Evolutionary conservation across 2,888 invertebrate genomes (phyloP), one percentile per base, ranked within the genome.

Genomic region (Chorisops tibialis): DNA sequence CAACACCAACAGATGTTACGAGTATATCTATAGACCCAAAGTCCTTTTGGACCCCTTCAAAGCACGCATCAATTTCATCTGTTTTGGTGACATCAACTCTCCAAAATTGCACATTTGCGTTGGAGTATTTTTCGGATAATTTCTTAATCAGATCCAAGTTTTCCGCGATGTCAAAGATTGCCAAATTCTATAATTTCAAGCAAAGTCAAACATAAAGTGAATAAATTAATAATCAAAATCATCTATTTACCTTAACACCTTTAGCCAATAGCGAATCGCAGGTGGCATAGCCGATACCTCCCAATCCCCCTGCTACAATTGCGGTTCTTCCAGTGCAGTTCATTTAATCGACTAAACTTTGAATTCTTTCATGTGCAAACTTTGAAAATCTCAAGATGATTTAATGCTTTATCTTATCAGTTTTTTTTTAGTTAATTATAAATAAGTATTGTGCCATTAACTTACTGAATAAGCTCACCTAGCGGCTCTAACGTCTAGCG

Each of bases 161-260:
- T 66, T 76, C 74, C 72, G 74, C 68, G 59, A 73, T 71, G 48
- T 73, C 69, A 65, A 71, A 69, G 14, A 76, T 71, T 61, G 74
- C 69, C 58, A 76, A 56, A 68, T 75, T 74, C 75, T 75, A 24
- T 22, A n/a, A n/a, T n/a, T n/a, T n/a, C n/a, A n/a, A n/a, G n/a
- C n/a, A n/a, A n/a, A n/a, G n/a, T n/a, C n/a, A n/a, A n/a, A n/a
- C n/a, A n/a, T n/a, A n/a, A 39, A 39, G 5, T 39, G n/a, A 39
- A n/a, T n/a, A n/a, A 41, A n/a, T 41, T 6, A 41, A 14, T 41
- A 14, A 6, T 16, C 41, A 3, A 12, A 37, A 3, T 38, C 12
- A 7, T 22, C 9, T 52, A 35, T 18, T 69, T 51, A 75, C 75
- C 54, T 70, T 68, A 59, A 74, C 70, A 58, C 70, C 70, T 52